Base-by-base conservation (phyloP, 2,113 vertebrate genomes). In the Vireo altiloquus region DNA sequence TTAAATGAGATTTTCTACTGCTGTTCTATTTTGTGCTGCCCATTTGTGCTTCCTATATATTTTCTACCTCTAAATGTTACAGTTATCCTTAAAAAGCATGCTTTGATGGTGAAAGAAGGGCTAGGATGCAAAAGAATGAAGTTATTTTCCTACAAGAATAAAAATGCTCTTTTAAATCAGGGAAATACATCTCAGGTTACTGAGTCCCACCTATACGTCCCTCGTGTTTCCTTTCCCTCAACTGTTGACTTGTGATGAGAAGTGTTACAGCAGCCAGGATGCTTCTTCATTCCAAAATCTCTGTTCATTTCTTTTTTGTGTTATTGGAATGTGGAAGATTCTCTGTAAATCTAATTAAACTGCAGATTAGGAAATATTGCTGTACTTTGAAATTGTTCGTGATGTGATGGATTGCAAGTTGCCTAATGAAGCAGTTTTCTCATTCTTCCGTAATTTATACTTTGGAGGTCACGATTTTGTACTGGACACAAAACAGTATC, bases 381-480 rank as follows among this genome's bases (percentile, higher is more conserved):
- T 37, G 11, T 86, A 47, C 21, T 72, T 82, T 30, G 23, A 61
- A 76, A 77, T 40, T 76, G 47, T 80, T 64, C 54, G 24, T 70
- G 22, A 60, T 92, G 25, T 47, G 5, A 57, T 47, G 42, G 49
- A 9, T 70, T 96, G 35, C 52, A 83, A 89, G 85, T 63, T 89
- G 12, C 82, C 59, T 75, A 57, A 57, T 89, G 37, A 96, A 97
- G 56, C 57, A 75, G 47, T 90, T 96, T 78, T 90, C n/a, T 68
- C 27, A 47, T 25, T 71, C 30, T 87, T 82, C 65, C 72, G 14
- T 82, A 92, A 92, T 94, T 96, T 94, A 64, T 96, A 80, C 37
- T 83, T 89, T 95, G 82, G 94, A 97, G 96, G 97, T 95, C 87
- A 90, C 6, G 1, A 21, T 95, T 96, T 96, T 91, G 75, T 95